Evolutionary conservation across 2,113 vertebrate species (phyloP), one percentile per base, ranked within the genome.

Genomic region (Andinoacara biseriatus): DNA sequence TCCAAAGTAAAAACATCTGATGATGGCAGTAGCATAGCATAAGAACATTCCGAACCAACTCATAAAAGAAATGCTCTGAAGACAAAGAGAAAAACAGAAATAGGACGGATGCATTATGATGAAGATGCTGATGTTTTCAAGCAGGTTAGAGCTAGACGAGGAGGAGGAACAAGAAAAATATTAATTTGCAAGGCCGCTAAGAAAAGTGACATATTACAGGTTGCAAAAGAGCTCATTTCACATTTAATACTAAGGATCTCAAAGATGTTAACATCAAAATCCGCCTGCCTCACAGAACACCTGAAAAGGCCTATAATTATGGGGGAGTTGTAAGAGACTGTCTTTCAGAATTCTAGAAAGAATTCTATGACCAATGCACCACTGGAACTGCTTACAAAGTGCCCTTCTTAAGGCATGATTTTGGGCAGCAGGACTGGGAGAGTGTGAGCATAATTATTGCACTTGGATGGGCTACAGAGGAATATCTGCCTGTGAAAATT

Each of bases 271-370:
- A 58, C 10, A 24, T 63, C 6, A 35, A 77, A 76, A 76, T 76
- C 24, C 65, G 20, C 26, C 59, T 58, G 31, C 20, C 65, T 52
- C 11, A 85, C 40, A 59, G 69, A 76, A 52, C 24, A 80, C 35
- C 26, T 76, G 59, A 83, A 57, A 76, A 17, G 69, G 46, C 10
- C 2, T 61, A 61, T 79, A 58, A 79, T 7, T 58, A 84, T 46
- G 63, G 63, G 31, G 65, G 58, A 62, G 35, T 62, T 29, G 40
- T 78, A 7, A 74, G 76, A 60, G 74, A 83, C 13, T 78, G 75
- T 46, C 58, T 62, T 15, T 26, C 40, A 10, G 58, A 78, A 74
- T 31, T 63, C 24, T 84, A 72, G 72, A 58, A 22, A 22, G 22
- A 76, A 33, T 82, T 76, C n/a, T 65, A 24, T n/a, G 26, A 46